Evolutionary conservation across 2,113 vertebrate genomes (phyloP).

Genomic region (Zonotrichia leucophrys): DNA sequence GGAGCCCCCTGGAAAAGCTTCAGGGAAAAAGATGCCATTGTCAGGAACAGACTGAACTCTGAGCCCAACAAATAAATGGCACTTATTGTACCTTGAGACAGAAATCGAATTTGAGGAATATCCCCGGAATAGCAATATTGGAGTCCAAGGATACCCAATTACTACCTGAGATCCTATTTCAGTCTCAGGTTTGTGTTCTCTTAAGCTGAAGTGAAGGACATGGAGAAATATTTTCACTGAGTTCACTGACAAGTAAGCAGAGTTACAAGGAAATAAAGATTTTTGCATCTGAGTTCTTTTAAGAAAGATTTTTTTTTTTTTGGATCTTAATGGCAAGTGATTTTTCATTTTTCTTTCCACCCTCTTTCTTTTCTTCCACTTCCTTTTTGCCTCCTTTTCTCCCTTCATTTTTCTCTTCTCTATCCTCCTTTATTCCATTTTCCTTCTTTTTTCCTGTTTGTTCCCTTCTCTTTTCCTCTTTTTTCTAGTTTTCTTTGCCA

Average conservation of each 20-base stretch:
- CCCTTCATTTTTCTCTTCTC: background rate
- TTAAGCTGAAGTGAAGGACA: background rate
- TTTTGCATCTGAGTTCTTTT: background rate
- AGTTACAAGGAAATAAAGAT: background rate
- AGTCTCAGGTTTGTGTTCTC: background rate
- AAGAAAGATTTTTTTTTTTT: background rate
- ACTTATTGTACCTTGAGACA: background rate
- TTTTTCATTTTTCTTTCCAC: background rate
- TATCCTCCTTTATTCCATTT: background rate
- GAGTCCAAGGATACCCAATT: background rate
- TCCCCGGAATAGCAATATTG: background rate
- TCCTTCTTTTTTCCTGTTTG: background rate
- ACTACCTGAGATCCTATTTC: background rate
- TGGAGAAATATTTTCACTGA: background rate
- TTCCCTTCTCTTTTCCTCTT: background rate
- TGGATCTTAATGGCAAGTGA: background rate
- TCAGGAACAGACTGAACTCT: background rate
- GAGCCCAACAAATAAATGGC: background rate
- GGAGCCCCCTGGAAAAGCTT: background rate
- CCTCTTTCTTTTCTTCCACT: fast-evolving
- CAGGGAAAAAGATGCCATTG: background rate
- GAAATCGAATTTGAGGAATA: background rate
- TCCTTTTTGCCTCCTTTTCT: background rate
- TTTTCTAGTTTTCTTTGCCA: background rate
- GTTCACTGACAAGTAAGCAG: background rate